Base-by-base conservation (phyloP, 2,888 invertebrate genomes). In the Copidosoma aretas region DNA sequence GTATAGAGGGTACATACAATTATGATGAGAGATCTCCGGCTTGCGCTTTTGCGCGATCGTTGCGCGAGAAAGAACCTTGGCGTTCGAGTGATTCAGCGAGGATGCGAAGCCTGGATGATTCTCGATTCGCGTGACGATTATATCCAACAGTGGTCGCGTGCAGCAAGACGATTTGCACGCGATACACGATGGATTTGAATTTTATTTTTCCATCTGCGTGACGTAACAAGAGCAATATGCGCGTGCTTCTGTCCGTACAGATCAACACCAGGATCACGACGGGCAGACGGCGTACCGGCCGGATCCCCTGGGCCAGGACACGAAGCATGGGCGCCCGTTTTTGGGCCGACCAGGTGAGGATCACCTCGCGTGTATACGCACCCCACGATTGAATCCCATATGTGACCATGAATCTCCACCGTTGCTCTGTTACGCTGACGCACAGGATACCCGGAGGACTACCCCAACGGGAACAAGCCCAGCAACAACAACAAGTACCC, bases 231-330 rank as follows among this genome's bases (percentile, higher is more conserved):
- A 3, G 8, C 32, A 32, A n/a, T n/a, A n/a, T n/a, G n/a, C n/a
- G n/a, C n/a, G n/a, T n/a, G n/a, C 17, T 46, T n/a, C 2, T 46
- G 3, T 46, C 12, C 1, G 4, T 46, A 46, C 70, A 84, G 84
- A 84, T 79, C 83, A 84, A 80, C 84, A 84, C 73, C 65, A 82
- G 73, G 85, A 85, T 71, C 82, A 81, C 14, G 83, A 82, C 65
- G 76, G 78, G 65, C 75, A 78, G 65, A 77, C 80, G 25, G 63
- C 72, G 32, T 82, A 82, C 69, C 79, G 85, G 70, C 86, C 86
- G 2, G 86, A 86, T 78, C 84, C 85, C 21, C 72, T 86, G 32
- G 86, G 85, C 3, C 85, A 85, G 73, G 86, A 85, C 64, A 85
- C 86, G 10, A 85, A 84, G 71, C 84, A 82, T 66, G 84, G 84